Conservation (phyloP, 2,888 invertebrate genomes). For the Hemithea aestivaria region DNA sequence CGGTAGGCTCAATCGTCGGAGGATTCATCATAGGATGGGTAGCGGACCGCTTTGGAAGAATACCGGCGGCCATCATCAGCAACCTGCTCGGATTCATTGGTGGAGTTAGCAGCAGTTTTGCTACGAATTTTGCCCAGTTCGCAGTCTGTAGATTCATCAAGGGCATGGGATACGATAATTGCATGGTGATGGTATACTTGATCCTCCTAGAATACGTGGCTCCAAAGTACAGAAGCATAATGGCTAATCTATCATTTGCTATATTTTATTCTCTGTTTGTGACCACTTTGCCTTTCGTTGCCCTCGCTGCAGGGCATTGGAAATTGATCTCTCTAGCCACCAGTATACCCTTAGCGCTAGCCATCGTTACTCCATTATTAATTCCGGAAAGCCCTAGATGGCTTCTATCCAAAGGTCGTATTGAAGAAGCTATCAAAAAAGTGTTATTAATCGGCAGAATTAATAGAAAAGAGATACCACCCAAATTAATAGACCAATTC, state of each 20-base stretch:
- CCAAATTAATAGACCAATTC: slow-evolving; percentile 47
- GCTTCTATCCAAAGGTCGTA: slow-evolving; percentile 49
- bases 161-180: slow-evolving; percentile 56
- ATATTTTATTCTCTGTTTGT: slow-evolving; percentile 45
- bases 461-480: slow-evolving; percentile 46
- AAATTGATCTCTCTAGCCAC: slow-evolving; percentile 49
- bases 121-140: slow-evolving; percentile 44
- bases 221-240: slow-evolving; percentile 50
- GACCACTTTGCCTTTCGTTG: slow-evolving; percentile 47
- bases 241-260: slow-evolving; percentile 49
- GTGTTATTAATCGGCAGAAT: slow-evolving; percentile 44
- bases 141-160: slow-evolving; percentile 46
- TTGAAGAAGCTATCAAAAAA: slow-evolving; percentile 49
- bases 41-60: slow-evolving; percentile 50
- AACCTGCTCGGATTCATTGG: slow-evolving; percentile 46
- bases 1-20: slow-evolving; percentile 49
- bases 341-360: slow-evolving; percentile 45
- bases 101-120: slow-evolving; percentile 44
- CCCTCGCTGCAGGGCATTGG: slow-evolving; percentile 52
- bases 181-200: slow-evolving; percentile 53
- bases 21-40: slow-evolving; percentile 52
- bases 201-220: slow-evolving; percentile 53
- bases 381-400: slow-evolving; percentile 57
- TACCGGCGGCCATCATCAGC: slow-evolving; percentile 45
- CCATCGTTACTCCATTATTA: slow-evolving; percentile 43